Conservation (phyloP, 2,797 vertebrate genomes). For the Cossypha heuglini region DNA sequence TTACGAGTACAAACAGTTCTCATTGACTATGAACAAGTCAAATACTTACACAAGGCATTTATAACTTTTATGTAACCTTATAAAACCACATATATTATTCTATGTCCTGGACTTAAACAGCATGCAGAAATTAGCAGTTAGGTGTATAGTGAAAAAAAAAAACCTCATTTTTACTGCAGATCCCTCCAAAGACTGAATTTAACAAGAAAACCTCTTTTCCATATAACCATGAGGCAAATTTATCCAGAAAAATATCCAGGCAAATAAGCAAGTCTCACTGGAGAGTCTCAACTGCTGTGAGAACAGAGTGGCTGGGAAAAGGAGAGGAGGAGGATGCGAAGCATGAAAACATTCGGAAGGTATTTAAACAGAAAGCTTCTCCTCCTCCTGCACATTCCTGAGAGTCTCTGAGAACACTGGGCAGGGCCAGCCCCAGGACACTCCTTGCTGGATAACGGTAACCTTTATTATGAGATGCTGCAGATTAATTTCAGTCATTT, state of each 20-base stretch:
- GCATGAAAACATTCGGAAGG: not conserved
- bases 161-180: not conserved
- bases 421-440: not conserved
- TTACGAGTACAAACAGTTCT: conserved; percentile 44
- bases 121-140: not conserved
- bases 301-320: not conserved
- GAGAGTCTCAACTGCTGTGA: not conserved
- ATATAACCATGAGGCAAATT: not conserved
- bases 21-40: conserved; percentile 45
- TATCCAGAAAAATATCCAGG: not conserved
- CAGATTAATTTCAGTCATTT: conserved; percentile 45
- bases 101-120: not conserved
- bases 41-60: conserved; percentile 49
- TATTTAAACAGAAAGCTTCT: conserved; percentile 3
- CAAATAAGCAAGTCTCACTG: not conserved
- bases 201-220: not conserved
- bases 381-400: conserved; percentile 28
- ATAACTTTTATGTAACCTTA: conserved; percentile 17
- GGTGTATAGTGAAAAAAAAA: not conserved
- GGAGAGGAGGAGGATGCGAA: not conserved
- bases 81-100: not conserved
- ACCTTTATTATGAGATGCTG: conserved; percentile 26
- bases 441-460: not conserved
- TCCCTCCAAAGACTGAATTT: not conserved
- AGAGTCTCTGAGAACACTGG: not conserved